These are phyloP conservation scores for Oscheius sp. DNA, from an alignment of 2,888 invertebrate genomes.

Conservation along the genomic window DNA sequence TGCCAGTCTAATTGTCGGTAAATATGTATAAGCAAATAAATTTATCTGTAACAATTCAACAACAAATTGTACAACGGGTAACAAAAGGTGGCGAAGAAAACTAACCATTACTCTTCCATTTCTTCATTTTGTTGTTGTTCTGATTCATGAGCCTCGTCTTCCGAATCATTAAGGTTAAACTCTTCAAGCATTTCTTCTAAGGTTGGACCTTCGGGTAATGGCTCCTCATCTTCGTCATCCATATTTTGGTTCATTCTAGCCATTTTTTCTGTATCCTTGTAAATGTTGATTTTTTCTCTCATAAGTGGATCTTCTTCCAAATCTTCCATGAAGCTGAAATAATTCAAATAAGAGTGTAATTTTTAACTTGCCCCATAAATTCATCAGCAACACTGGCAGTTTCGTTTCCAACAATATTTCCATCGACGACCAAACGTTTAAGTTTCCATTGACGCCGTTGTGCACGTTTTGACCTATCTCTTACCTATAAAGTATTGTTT, in stretches of 20 bases:
- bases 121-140: slow-evolving; percentile 29
- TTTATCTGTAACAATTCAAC: background rate
- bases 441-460: slow-evolving; percentile 87
- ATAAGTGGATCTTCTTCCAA: slow-evolving; percentile 91
- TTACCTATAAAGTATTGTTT: slow-evolving; percentile 38
- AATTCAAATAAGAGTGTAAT: background rate
- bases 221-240: slow-evolving; percentile 73
- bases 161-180: slow-evolving; percentile 78
- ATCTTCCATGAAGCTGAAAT: slow-evolving; percentile 84
- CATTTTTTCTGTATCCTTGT: slow-evolving; percentile 71
- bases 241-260: slow-evolving; percentile 5
- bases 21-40: background rate
- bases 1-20: slow-evolving; percentile 74
- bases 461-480: slow-evolving; percentile 78
- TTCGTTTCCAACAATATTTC: slow-evolving; percentile 68
- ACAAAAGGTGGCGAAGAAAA: too few relatives aligned
- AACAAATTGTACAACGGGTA: background rate
- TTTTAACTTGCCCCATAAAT: slow-evolving; percentile 50
- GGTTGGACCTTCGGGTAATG: slow-evolving; percentile 79
- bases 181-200: slow-evolving; percentile 94
- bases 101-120: slow-evolving; percentile 32
- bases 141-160: background rate
- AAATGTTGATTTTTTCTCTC: slow-evolving; percentile 92
- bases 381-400: slow-evolving; percentile 71
- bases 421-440: slow-evolving; percentile 79